Percentiles rank a stretch among this genome's conserved stretches.
These are phyloP conservation scores for Tenebrio molitor DNA, from an alignment of 1,140 invertebrate species.

Conservation along the genomic window DNA sequence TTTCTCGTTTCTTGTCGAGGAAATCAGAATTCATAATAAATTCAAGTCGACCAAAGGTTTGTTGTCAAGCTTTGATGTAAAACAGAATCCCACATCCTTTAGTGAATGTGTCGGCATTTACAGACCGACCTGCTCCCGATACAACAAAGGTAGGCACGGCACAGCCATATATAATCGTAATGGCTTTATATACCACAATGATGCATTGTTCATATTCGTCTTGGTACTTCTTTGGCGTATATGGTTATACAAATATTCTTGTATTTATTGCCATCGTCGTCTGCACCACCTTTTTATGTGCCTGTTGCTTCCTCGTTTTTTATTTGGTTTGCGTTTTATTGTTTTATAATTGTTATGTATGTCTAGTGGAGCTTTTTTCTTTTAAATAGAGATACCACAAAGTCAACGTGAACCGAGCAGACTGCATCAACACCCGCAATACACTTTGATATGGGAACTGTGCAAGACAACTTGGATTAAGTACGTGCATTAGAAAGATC, in stretches of 20 bases:
- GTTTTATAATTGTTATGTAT: not conserved
- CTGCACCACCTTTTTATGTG: not conserved
- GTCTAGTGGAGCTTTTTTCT: no score
- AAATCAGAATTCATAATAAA: constrained; percentile 21
- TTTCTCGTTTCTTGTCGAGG: not conserved
- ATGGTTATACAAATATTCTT: constrained; percentile 10
- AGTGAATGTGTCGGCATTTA: constrained; percentile 35
- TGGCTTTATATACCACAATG: constrained; percentile 34
- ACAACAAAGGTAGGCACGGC: constrained; percentile 36
- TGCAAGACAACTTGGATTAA: no score
- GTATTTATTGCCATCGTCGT: constrained; percentile 1
- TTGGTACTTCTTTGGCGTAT: not conserved
- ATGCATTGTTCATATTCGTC: constrained; percentile 34
- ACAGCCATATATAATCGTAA: constrained; percentile 23
- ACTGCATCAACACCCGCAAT: no score
- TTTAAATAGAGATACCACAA: no score
- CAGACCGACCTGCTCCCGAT: constrained; percentile 28
- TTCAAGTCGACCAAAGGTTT: constrained; percentile 13
- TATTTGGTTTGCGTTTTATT: not conserved
- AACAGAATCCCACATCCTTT: constrained; percentile 31
- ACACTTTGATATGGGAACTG: no score
- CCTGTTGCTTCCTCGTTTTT: not conserved
- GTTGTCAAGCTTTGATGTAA: constrained; percentile 24
- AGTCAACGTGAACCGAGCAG: no score
- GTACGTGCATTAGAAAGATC: no score